phyloP scores from a whole-genome alignment of 2,888 invertebrate species.

The Blastobasis adustella region DNA sequence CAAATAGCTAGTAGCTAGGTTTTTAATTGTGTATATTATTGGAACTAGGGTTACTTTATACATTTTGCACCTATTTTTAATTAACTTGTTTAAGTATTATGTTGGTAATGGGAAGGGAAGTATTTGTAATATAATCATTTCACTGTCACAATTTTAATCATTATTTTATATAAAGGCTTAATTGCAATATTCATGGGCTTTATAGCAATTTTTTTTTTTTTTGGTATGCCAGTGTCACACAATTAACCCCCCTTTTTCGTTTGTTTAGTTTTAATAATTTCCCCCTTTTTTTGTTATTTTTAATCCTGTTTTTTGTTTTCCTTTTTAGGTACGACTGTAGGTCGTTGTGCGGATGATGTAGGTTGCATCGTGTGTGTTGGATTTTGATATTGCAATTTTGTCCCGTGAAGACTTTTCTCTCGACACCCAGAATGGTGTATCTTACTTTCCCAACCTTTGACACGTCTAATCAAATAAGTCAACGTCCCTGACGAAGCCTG shows the following conservation, averaged over 20 bases:
- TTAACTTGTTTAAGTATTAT: no score
- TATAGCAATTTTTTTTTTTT: background rate
- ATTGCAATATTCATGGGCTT: slow-evolving; percentile 15
- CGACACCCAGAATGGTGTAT: no score
- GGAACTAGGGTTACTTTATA: no score
- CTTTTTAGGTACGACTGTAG: slow-evolving; percentile 68
- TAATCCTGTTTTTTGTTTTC: slow-evolving; percentile 33
- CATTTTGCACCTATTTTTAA: no score
- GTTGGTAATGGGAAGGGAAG: no score
- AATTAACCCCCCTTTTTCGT: slow-evolving; percentile 11
- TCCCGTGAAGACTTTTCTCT: slow-evolving; percentile 14
- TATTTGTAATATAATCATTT: no score
- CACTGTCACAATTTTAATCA: no score
- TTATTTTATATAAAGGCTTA: slow-evolving; percentile 7
- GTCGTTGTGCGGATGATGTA: slow-evolving; percentile 65
- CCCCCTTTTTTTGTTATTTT: slow-evolving; percentile 18
- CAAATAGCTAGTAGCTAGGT: no score
- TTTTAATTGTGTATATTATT: no score
- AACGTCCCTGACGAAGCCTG: no score
- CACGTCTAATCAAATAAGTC: no score
- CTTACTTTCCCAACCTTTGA: no score
- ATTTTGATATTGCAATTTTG: slow-evolving; percentile 51
- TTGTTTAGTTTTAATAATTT: slow-evolving; percentile 20
- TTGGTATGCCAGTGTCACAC: slow-evolving; percentile 1
- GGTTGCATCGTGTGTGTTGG: slow-evolving; percentile 29